Conservation (phyloP, 53 echinoderm and acorn worm genomes). For the Zoroaster sp. region DNA sequence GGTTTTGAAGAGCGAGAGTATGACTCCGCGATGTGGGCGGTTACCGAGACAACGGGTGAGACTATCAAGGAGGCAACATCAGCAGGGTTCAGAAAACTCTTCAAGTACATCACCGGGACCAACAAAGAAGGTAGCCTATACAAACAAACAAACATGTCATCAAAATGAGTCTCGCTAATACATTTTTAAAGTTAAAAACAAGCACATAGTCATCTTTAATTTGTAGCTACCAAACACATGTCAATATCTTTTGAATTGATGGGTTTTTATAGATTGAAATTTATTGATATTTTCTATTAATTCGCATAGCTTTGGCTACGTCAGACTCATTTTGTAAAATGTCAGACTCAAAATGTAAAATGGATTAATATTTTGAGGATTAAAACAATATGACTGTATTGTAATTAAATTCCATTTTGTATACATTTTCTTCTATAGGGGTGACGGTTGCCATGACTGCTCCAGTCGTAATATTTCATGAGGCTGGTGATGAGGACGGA, state of each 20-base stretch:
- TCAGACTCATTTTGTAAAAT: background rate
- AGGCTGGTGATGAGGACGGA: constrained; percentile 35
- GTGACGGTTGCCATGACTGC: constrained; percentile 59
- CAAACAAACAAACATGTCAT: too few species aligned
- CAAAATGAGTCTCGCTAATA: too few species aligned
- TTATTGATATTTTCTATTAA: too few species aligned
- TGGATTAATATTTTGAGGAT: background rate
- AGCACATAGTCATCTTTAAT: too few species aligned
- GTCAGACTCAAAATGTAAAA: background rate
- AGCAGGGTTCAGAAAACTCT: constrained; percentile 54
- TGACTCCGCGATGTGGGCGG: constrained; percentile 45
- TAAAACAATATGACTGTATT: too few species aligned
- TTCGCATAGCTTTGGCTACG: too few species aligned
- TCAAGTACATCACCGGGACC: constrained; percentile 69
- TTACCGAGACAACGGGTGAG: constrained; percentile 35
- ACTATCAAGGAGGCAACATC: constrained; percentile 24
- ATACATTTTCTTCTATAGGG: background rate
- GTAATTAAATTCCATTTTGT: too few species aligned
- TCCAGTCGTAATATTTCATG: constrained; percentile 47
- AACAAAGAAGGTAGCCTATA: constrained; percentile 58
- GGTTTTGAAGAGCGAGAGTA: constrained; percentile 68
- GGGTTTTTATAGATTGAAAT: too few species aligned
- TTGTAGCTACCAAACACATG: too few species aligned
- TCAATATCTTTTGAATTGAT: too few species aligned
- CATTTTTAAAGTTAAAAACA: too few species aligned